Conservation (phyloP, 2,113 vertebrate species). For the Apodemus speciosus region DNA sequence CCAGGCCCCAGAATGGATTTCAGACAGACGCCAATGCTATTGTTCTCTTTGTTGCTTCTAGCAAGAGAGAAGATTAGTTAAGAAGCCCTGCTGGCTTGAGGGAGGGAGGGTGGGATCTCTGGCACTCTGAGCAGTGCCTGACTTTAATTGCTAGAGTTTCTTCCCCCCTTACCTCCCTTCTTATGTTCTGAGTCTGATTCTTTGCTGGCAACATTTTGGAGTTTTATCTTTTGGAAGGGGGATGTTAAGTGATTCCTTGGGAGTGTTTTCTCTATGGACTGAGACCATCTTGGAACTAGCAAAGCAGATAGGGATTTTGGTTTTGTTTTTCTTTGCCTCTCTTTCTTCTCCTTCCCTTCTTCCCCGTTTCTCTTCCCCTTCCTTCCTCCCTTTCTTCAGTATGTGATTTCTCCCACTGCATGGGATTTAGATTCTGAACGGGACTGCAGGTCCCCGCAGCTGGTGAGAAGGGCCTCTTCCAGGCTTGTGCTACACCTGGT, state of each 20-base stretch:
- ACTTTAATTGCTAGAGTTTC: neutral
- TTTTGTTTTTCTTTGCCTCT: neutral
- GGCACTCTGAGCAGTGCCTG: neutral
- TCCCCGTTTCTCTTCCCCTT: neutral
- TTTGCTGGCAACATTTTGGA: conserved; percentile 28
- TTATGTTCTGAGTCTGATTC: conserved; percentile 43
- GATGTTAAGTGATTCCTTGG: neutral
- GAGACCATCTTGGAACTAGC: neutral
- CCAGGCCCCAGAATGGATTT: neutral
- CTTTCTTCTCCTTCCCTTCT: neutral
- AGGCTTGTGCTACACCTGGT: neutral
- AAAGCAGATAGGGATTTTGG: neutral
- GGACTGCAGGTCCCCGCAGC: neutral
- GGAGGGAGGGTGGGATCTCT: neutral
- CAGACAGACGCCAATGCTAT: neutral
- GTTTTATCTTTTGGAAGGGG: conserved; percentile 35
- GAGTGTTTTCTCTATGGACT: neutral
- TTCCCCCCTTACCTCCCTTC: neutral
- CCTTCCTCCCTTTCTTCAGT: neutral
- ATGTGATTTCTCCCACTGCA: neutral
- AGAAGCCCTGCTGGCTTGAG: neutral
- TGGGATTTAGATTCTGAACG: conserved; percentile 7
- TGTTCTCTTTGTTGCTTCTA: neutral
- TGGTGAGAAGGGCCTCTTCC: neutral
- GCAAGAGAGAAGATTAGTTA: conserved; percentile 27